Evolutionary conservation across 2,797 vertebrate species (phyloP), one percentile per base, ranked within the genome.

Genomic region (Helostoma temminkii): DNA sequence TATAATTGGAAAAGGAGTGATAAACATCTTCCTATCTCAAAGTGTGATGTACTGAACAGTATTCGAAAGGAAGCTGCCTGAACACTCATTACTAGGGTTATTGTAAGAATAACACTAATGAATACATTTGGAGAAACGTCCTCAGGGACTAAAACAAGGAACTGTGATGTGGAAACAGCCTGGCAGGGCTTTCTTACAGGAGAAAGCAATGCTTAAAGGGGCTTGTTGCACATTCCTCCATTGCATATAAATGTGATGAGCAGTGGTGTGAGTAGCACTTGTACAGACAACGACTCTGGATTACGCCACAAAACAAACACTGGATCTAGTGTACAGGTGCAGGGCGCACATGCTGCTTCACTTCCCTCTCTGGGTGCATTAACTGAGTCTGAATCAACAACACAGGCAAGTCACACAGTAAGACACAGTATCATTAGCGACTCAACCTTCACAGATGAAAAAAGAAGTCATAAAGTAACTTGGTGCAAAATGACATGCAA

Each of bases 1-100:
- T 87, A 88, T 90, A 93, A 93, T 92, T 93, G 91, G 91, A 93
- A 92, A 90, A 90, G 72, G 75, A 78, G 85, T 56, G 85, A 91
- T 91, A 91, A 88, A 89, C 80, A 93, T 92, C 91, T 92, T 81
- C 63, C 71, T 84, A 84, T 90, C 80, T 64, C 84, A 83, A 83
- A 67, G 81, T 88, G 68, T 84, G 77, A 90, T 84, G 78, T 84
- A 80, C 70, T 69, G 80, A 80, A 77, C 50, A 19, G 80, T 75
- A 65, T 81, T 74, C 26, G 64, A 67, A 80, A 81, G 76, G 79
- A 82, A 86, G 80, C 64, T 14, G 74, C 59, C 81, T 71, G 71
- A 88, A 81, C 80, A 67, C 85, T 89, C 87, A 87, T 91, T 91
- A 89, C 81, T 71, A 77, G 63, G 72, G 78, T 75, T 71, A 84